A percentile compares a stretch with the other conserved stretches of the same genome.
Evolutionary conservation across 2,113 vertebrate species (phyloP).

Genomic region (Daubentonia madagascariensis): DNA sequence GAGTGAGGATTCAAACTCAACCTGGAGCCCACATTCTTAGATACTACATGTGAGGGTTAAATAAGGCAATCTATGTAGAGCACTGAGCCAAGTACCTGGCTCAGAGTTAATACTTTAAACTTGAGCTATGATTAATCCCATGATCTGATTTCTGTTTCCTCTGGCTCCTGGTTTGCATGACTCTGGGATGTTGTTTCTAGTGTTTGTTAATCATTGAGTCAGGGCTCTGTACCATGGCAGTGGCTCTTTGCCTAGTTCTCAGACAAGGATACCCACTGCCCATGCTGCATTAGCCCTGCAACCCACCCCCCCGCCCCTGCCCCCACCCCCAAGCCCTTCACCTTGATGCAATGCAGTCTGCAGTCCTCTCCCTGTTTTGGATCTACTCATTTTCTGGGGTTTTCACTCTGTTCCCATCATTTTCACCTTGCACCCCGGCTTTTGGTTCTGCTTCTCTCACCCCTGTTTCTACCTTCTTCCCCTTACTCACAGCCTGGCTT

Average conservation of each 20-base stretch:
- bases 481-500: neutral
- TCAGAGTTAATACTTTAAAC: neutral
- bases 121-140: neutral
- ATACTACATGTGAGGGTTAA: neutral
- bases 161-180: neutral
- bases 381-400: neutral
- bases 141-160: neutral
- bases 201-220: neutral
- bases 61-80: neutral
- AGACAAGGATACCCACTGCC: neutral
- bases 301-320: neutral
- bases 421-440: neutral
- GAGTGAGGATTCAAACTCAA: neutral
- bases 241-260: neutral
- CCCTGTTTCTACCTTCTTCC: neutral
- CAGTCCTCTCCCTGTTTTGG: neutral
- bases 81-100: neutral
- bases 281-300: accelerated
- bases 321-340: no score
- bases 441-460: neutral
- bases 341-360: neutral
- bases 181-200: neutral
- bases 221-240: neutral
- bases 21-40: neutral
- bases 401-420: neutral